Base-by-base conservation (phyloP, 2,888 invertebrate species). In the Acronicta alni region DNA sequence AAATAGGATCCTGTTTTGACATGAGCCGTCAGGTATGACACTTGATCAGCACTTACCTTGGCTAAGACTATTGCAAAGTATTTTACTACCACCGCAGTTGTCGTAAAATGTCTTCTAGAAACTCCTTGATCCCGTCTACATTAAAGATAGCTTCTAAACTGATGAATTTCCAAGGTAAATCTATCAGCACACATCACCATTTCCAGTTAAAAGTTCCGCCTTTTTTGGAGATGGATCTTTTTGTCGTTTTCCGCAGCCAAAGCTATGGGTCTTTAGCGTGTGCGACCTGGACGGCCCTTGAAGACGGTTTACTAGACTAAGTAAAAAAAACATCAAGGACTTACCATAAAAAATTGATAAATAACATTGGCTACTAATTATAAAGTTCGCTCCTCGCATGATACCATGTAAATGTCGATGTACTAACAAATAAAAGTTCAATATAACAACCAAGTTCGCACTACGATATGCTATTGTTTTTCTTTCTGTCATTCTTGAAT, bases 271-370 rank as follows among this genome's bases (percentile, higher is more conserved):
- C 18, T n/a, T 12, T 10, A 30, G 8, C 9, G 15, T 17, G 10
- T 6, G 14, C 8, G 12, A 10, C 14, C 5, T 7, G 8, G n/a
- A 0, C 2, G 6, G 23, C 20, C 7, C 6, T 10, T 15, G 9
- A n/a, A 18, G 15, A 7, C 8, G 17, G 6, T n/a, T 1, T 0
- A 5, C 9, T 15, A 3, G 8, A 30, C 41, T 26, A 52, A 52
- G 43, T 26, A 26, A 18, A 44, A 15, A 55, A 41, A 41, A 48
- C 12, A 55, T n/a, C 44, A 38, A 1, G 16, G 37, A 85, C 89
- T 89, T 62, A 91, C 91, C 91, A 89, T 91, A 91, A 58, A 88
- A 91, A 89, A 89, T 87, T 88, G 84, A 84, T 75, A 83, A 90
- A 90, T 90, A 91, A 89, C 91, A 92, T 92, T 89, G 87, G 90